These are phyloP conservation scores for Platygyra sinensis DNA, from an alignment of 64 coral and sea anemone species.

Conservation along the genomic window DNA sequence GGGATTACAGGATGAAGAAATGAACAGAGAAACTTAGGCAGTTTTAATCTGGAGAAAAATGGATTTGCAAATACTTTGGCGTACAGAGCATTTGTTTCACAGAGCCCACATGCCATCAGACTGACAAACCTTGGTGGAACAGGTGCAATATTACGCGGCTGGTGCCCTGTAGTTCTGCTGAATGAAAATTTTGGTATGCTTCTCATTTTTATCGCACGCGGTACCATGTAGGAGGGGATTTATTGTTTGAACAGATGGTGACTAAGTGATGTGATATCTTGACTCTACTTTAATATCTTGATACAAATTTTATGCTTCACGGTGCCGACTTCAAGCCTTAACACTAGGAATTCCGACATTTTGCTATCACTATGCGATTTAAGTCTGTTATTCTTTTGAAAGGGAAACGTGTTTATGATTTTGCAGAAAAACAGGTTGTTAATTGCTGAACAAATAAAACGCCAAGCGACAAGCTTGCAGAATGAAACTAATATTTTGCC, in stretches of 20 bases:
- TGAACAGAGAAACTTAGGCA: background rate
- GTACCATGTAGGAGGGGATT: background rate
- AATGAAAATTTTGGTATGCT: slow-evolving; percentile 17
- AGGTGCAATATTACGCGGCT: background rate
- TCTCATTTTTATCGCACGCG: background rate
- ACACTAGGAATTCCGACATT: background rate
- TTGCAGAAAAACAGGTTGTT: background rate
- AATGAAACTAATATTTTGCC: too few relatives aligned
- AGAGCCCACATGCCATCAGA: slow-evolving; percentile 28
- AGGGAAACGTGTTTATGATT: background rate
- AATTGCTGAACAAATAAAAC: background rate
- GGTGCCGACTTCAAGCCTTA: background rate
- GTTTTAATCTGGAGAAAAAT: background rate
- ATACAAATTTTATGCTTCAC: too few relatives aligned
- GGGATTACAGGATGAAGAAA: background rate
- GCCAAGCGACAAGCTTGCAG: too few relatives aligned
- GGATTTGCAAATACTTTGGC: background rate
- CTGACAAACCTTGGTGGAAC: background rate
- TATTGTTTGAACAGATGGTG: background rate
- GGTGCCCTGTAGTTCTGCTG: slow-evolving; percentile 3
- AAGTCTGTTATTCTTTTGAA: background rate
- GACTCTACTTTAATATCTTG: too few relatives aligned
- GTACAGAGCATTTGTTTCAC: background rate
- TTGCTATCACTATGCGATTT: background rate
- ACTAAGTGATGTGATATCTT: background rate